A percentile compares a stretch with the other conserved stretches of the same genome.
These are phyloP conservation scores for Asarcornis scutulata DNA, from an alignment of 2,113 vertebrate species.

Conservation along the genomic window DNA sequence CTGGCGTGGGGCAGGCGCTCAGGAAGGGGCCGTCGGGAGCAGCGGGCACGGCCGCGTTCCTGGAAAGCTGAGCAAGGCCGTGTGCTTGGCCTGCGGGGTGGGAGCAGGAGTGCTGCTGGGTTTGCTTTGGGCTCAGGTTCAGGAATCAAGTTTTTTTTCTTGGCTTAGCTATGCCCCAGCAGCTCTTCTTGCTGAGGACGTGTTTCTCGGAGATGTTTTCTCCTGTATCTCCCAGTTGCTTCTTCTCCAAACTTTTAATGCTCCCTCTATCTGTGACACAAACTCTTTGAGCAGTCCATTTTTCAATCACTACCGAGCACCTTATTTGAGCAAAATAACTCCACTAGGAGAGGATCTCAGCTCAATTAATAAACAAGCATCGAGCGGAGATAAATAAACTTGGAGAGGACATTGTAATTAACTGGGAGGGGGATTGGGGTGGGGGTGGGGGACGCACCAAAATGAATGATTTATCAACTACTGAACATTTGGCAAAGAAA, in stretches of 20 bases:
- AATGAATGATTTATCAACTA: constrained; percentile 57
- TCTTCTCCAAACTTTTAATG: constrained; percentile 38
- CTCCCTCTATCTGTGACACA: constrained; percentile 28
- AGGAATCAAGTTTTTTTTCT: background rate
- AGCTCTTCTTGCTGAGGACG: background rate
- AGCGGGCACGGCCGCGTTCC: constrained; percentile 11
- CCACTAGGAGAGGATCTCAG: constrained; percentile 71
- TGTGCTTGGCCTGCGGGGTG: fast-evolving
- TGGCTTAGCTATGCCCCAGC: background rate
- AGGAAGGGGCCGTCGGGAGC: background rate
- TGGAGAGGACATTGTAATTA: constrained; percentile 66
- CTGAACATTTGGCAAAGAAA: constrained; percentile 58
- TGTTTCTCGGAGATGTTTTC: background rate
- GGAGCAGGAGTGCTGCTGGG: background rate
- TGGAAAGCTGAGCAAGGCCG: constrained; percentile 43
- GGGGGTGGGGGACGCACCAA: background rate
- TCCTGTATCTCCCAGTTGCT: background rate
- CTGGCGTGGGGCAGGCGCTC: background rate
- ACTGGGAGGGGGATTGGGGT: background rate
- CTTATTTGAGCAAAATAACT: constrained; percentile 80
- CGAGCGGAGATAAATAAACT: constrained; percentile 67
- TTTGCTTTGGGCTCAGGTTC: background rate
- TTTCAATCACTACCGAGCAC: constrained; percentile 50
- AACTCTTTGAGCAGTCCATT: background rate
- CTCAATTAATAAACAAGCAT: constrained; percentile 76